These are phyloP conservation scores for Falco peregrinus DNA, from an alignment of 2,797 vertebrate genomes.

Conservation along the genomic window DNA sequence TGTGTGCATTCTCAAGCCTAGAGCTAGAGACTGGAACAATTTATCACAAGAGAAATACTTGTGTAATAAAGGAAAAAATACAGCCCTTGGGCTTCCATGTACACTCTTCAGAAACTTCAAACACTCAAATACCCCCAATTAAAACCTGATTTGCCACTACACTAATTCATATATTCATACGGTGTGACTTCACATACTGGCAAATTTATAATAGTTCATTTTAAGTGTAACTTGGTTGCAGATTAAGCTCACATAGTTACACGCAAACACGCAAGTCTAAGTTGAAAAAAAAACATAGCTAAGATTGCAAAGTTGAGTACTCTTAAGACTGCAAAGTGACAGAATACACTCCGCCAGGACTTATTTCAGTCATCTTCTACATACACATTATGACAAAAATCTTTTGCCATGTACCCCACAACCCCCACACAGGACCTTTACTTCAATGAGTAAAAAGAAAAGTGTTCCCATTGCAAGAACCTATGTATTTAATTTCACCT, in stretches of 20 bases:
- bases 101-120: neutral
- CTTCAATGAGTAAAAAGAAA: neutral
- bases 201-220: neutral
- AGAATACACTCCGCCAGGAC: neutral
- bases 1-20: neutral
- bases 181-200: neutral
- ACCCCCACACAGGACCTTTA: neutral
- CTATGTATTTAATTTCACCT: neutral
- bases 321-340: neutral
- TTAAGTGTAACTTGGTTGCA: accelerated
- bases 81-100: neutral
- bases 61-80: neutral
- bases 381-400: neutral
- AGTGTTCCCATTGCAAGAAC: neutral
- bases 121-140: neutral
- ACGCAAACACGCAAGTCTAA: neutral
- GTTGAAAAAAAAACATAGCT: neutral
- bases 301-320: neutral
- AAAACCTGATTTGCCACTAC: neutral
- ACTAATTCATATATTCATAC: neutral
- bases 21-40: neutral
- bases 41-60: neutral
- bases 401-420: neutral
- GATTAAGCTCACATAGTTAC: neutral
- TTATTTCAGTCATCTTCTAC: neutral